phyloP scores from a whole-genome alignment of 1,140 invertebrate species.

The Diuraphis noxia region DNA sequence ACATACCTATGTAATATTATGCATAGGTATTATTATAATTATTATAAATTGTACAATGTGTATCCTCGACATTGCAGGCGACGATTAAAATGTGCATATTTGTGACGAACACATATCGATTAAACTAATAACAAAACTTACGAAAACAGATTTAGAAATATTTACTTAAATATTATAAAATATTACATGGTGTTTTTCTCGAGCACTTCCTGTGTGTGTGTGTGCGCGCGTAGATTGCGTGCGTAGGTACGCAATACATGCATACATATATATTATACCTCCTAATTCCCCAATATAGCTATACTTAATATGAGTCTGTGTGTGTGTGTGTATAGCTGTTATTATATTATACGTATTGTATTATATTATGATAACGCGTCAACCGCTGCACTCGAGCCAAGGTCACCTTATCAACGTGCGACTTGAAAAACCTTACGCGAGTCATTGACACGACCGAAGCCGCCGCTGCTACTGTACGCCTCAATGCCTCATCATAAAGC shows the following conservation, averaged over 20 bases:
- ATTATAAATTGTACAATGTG: neutral
- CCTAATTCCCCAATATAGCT: neutral
- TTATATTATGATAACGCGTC: conserved; percentile 25
- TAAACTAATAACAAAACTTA: neutral
- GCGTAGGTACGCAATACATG: neutral
- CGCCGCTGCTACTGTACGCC: neutral
- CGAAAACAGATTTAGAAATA: neutral
- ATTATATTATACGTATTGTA: neutral
- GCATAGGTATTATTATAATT: neutral
- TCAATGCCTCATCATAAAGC: neutral
- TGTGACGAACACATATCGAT: neutral
- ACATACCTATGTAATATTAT: neutral
- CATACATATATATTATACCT: neutral
- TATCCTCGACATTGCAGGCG: neutral
- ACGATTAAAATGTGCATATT: neutral
- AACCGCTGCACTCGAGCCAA: conserved; percentile 21
- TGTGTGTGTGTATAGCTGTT: neutral
- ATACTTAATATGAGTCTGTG: neutral
- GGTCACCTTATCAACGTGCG: conserved; percentile 36
- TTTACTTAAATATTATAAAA: neutral
- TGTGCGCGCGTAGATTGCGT: neutral
- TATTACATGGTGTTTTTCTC: neutral
- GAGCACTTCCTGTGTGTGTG: neutral
- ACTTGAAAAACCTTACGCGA: neutral
- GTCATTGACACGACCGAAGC: conserved; percentile 21